Base-by-base conservation (phyloP, 2,113 vertebrate genomes). In the Tachycineta bicolor region DNA sequence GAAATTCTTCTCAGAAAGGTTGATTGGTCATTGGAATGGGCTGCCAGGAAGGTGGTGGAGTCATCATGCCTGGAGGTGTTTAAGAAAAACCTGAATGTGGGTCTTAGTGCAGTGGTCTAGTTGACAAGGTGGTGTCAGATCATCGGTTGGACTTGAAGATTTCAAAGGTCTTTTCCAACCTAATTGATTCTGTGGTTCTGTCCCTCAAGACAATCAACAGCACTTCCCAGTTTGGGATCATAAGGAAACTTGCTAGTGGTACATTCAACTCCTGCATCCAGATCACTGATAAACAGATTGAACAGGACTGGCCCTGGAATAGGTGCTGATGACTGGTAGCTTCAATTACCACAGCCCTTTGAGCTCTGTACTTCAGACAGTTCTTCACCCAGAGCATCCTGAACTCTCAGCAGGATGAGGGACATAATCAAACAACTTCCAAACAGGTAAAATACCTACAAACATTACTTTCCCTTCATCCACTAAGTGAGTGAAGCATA, bases 301-400 rank as follows among this genome's bases (percentile, higher is more conserved):
- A 69, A 49, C 23, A 41, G 9, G 7, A 23, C 19, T 41, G 34
- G 44, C 14, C 23, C 14, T 50, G 29, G 14, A 69, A 37, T 37
- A 37, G 37, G 37, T 1, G 0, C 53, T 50, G 23, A 14, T 33
- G 28, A n/a, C 9, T 0, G 0, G 23, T 49, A 24, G 11, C 25
- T 65, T 39, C 17, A 47, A 4, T 47, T 5, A 47, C 4, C 3
- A 2, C 22, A 39, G 26, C 22, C 21, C 17, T 39, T 4, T 12
- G 20, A 55, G 15, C 25, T 55, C 39, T 55, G 50, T 1, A 2
- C 25, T 65, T 65, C 39, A 53, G 5, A 22, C 5, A 29, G 11
- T n/a, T 69, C 46, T 81, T 85, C 33, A 41, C 2, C 4, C 24
- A 58, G 20, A 5, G 1, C 2, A 39, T 9, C 0, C 0, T 15